Evolutionary conservation across 2,797 vertebrate species (phyloP).

Genomic region (Garrulus glandarius): DNA sequence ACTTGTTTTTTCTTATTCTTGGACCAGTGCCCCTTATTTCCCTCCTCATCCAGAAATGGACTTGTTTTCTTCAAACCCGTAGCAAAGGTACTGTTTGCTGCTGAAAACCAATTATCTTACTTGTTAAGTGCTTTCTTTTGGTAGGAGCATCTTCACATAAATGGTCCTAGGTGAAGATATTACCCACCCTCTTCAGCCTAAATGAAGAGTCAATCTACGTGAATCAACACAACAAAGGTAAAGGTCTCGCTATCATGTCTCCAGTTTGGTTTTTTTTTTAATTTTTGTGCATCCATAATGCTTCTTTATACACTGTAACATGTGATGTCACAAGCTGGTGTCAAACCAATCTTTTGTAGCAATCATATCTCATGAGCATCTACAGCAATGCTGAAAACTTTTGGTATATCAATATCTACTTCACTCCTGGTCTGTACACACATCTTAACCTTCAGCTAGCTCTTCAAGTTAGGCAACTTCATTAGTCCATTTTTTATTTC

Average conservation of each 20-base stretch:
- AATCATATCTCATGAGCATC: not conserved
- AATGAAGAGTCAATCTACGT: not conserved
- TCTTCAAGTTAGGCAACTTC: not conserved
- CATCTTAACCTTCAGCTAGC: not conserved
- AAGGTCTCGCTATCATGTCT: not conserved
- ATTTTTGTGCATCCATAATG: not conserved
- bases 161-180: not conserved
- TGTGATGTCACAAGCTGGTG: not conserved
- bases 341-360: not conserved
- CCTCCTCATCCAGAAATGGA: not conserved
- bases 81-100: not conserved
- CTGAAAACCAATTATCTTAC: not conserved
- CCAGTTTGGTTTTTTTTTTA: not conserved
- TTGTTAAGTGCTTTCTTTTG: not conserved
- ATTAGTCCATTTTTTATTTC: not conserved
- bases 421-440: not conserved
- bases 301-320: not conserved
- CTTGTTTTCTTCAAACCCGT: not conserved
- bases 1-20: not conserved
- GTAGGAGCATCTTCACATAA: not conserved
- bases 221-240: not conserved
- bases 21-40: not conserved
- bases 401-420: not conserved
- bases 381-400: not conserved
- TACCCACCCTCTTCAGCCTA: not conserved